Base-by-base conservation (phyloP, 1,140 invertebrate species). In the Berghia stephanieae region DNA sequence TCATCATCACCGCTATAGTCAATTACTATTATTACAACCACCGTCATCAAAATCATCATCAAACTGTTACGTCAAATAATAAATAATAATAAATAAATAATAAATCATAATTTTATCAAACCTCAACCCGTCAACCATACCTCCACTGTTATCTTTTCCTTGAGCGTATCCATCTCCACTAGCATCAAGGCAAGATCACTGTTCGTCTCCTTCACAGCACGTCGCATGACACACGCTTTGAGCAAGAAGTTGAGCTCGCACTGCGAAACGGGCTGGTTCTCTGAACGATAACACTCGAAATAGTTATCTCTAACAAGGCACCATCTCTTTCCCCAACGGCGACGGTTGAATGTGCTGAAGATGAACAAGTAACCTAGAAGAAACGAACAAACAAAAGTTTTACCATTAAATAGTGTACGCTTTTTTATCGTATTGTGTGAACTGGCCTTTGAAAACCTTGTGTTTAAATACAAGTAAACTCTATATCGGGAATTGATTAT, bases 101-200 rank as follows among this genome's bases (percentile, higher is more conserved):
- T n/a, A n/a, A n/a, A n/a, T n/a, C n/a, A n/a, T n/a, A n/a, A n/a
- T n/a, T n/a, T n/a, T n/a, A n/a, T n/a, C n/a, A n/a, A n/a, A n/a
- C n/a, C n/a, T n/a, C n/a, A n/a, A n/a, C n/a, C n/a, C n/a, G n/a
- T n/a, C n/a, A n/a, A n/a, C n/a, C 79, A 42, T 68, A 86, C 86
- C 83, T 87, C 86, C 52, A 87, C 82, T 57, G 86, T 87, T 13
- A 87, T 86, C 71, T 87, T 87, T 57, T 87, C 86, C 49, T 66
- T 77, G 36, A 78, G 77, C 38, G 81, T 77, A n/a, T 57, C 72
- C 3, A 3, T 24, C 67, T 87, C 82, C 42, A 82, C 16, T 42
- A 87, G 69, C 86, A 87, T 87, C 27, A 87, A 69, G 6, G 83
- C 82, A 16, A 83, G 73, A 49, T 85, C 82, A 77, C 84, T 85